These are phyloP conservation scores for Acyrthosiphon pisum DNA, from an alignment of 1,140 invertebrate species.

Conservation along the genomic window DNA sequence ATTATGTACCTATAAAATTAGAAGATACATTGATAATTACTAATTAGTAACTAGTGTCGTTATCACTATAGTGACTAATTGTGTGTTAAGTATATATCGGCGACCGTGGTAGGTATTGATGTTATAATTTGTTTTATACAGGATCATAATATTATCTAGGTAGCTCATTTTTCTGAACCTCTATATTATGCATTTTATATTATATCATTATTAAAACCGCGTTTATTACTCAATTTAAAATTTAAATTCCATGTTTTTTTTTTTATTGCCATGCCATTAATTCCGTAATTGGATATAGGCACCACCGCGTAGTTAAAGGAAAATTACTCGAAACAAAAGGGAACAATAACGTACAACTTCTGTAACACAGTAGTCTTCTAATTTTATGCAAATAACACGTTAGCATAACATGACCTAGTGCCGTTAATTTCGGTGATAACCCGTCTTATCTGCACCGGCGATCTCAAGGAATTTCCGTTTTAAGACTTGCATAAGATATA, in stretches of 20 bases:
- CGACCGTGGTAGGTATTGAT: not conserved
- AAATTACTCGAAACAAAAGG: conserved; percentile 28
- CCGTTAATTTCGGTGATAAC: conserved; percentile 34
- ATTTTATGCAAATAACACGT: conserved; percentile 48
- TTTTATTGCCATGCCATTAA: not conserved
- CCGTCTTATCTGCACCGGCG: conserved; percentile 23
- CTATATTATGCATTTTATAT: not conserved
- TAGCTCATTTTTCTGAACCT: not conserved
- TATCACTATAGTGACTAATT: not conserved
- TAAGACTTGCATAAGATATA: not conserved
- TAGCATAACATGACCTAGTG: conserved; percentile 39
- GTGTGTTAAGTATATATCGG: not conserved
- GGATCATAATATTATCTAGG: not conserved
- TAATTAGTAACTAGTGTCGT: not conserved
- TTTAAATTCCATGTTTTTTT: not conserved
- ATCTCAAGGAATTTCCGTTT: conserved; percentile 54
- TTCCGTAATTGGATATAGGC: not conserved
- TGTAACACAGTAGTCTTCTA: not conserved
- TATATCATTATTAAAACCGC: conserved; percentile 2
- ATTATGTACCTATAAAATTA: not conserved
- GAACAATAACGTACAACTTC: conserved; percentile 24
- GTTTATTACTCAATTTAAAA: conserved; percentile 40
- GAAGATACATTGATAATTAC: not conserved
- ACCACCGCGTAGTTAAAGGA: not conserved
- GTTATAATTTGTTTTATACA: not conserved